Base-by-base conservation (phyloP, 2,888 invertebrate species). In the Leucophenga maculata region DNA sequence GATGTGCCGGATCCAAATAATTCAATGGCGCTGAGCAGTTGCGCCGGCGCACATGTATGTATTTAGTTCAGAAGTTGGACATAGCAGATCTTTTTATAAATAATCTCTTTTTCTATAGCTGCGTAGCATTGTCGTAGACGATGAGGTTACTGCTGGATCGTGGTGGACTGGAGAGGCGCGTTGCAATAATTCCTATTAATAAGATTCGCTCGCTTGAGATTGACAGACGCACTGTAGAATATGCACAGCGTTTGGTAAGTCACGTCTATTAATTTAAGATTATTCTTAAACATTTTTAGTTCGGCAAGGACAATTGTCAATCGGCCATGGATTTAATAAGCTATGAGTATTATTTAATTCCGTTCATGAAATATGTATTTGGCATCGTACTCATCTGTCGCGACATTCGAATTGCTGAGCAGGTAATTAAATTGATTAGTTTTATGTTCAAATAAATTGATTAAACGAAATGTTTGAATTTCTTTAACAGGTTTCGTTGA, bases 121-220 rank as follows among this genome's bases (percentile, higher is more conserved):
- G 31, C 96, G 94, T 89, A 95, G 97, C 89, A 94, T 98, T 70
- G 93, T 98, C 64, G 96, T 97, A 46, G 96, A 97, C 85, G 94
- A 93, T 57, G 97, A 97, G 84, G 90, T 90, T 67, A 95, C 96
- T 0, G 94, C 90, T 99, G 69, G 92, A 96, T 88, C 91, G 91
- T 72, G 97, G 97, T 0, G 91, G 94, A 76, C 90, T 99, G 71
- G 93, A 93, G 86, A 89, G 91, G 18, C 91, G 97, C 70, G 93
- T 94, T 67, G 98, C 97, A 68, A 92, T 98, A 85, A 94, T 98
- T 22, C 98, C 98, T 22, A 91, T 98, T 75, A 97, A 97, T 90
- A 95, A 96, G 90, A 96, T 98, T 77, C 87, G 90, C 32, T 92
- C 92, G 0, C 87, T 90, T 73, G 86, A 90, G 70, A 92, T 98